Evolutionary conservation across 2,797 vertebrate genomes (phyloP), one percentile per base, ranked within the genome.

Genomic region (Toxotes lorentzi): DNA sequence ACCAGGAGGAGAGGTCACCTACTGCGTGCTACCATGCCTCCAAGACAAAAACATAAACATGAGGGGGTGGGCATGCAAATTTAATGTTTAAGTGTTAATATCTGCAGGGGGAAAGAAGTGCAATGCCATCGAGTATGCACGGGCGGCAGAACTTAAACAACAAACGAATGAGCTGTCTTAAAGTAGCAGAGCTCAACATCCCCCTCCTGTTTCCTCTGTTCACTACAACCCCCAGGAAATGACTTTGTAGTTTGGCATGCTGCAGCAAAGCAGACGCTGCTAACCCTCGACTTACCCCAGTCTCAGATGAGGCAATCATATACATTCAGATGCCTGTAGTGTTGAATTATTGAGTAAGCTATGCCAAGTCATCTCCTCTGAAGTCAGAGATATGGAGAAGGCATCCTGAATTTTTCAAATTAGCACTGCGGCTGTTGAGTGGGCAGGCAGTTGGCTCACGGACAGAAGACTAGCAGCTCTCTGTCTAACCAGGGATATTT

Each of bases 241-340:
- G 89, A 80, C 91, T 94, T 93, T 94, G 92, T 92, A 93, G 93
- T 92, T 89, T 67, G 79, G 83, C 89, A 58, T 58, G 89, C 88
- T 70, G 87, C 89, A 83, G 88, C 79, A 84, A 74, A 81, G 82
- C 85, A 60, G 61, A 73, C 57, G 85, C 84, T 34, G 85, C 91
- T 93, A 91, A 93, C 93, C 91, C 88, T 73, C 85, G 59, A 82
- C 86, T 92, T 91, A 94, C 90, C 94, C 89, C 88, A 0, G 87
- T 89, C 91, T 90, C 92, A 79, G 84, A 90, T 91, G 91, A 90
- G 88, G 88, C 76, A 71, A 78, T 66, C 86, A 53, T 87, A 89
- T 91, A 92, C 91, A 62, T 92, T 84, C 84, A 79, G 78, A 88
- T 76, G 90, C 88, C 90, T 91, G 88, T 91, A 90, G 85, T 83